Conservation (phyloP, 2,113 vertebrate species). For the Syngnathoides biaculeatus region DNA sequence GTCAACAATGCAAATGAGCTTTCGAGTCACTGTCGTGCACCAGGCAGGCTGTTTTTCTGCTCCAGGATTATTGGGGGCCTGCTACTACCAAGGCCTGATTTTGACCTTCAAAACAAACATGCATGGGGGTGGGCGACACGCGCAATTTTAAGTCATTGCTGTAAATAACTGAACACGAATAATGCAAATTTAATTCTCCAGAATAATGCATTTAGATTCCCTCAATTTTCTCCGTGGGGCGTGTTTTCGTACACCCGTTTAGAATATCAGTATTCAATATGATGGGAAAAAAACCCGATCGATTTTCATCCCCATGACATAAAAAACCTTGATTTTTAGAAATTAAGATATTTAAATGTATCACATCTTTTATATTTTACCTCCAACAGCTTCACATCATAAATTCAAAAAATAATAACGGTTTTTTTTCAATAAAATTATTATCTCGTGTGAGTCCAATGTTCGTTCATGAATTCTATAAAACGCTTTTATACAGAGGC, state of each 20-base stretch:
- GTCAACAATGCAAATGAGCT: neutral
- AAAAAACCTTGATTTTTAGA: neutral
- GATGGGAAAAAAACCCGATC: neutral
- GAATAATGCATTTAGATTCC: neutral
- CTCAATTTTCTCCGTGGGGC: neutral
- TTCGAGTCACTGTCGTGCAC: neutral
- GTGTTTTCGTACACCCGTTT: neutral
- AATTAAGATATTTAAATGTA: neutral
- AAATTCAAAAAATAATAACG: neutral
- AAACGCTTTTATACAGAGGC: neutral
- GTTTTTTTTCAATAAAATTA: neutral
- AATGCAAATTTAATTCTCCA: neutral
- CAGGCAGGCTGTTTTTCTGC: conserved; percentile 8
- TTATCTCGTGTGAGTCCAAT: neutral
- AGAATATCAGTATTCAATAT: neutral
- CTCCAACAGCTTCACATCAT: neutral
- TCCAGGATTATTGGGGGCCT: conserved; percentile 49
- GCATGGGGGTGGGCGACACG: too few species aligned
- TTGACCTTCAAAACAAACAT: conserved; percentile 20
- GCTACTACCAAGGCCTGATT: conserved; percentile 13
- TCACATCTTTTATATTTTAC: neutral
- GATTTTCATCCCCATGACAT: neutral
- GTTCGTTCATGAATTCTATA: neutral
- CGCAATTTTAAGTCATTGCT: neutral
- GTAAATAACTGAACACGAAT: neutral